A percentile compares a stretch with the other conserved stretches of the same genome.
phyloP scores from a whole-genome alignment of 1,140 invertebrate genomes.

The Bemisia tabaci region DNA sequence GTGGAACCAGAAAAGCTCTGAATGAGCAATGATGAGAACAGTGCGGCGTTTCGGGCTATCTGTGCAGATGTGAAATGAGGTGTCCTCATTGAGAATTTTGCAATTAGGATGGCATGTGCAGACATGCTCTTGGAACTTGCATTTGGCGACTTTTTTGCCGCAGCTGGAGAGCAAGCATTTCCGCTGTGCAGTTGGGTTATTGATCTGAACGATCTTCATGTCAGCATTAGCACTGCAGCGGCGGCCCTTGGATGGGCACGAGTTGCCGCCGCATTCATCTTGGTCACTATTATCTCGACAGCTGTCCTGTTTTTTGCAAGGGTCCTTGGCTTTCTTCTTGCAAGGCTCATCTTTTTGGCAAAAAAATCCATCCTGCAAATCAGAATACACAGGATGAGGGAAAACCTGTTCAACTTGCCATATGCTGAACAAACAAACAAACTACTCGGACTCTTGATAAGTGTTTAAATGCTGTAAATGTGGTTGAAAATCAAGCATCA shows the following conservation, averaged over 20 bases:
- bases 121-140: not conserved
- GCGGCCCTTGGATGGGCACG: too few species aligned
- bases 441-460: too few species aligned
- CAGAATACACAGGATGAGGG: not conserved
- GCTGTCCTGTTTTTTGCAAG: too few species aligned
- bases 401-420: too few species aligned
- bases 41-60: not conserved
- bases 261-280: too few species aligned
- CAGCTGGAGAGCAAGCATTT: not conserved
- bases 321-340: too few species aligned
- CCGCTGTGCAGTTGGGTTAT: not conserved
- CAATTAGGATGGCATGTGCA: not conserved
- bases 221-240: not conserved
- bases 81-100: not conserved
- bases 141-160: not conserved
- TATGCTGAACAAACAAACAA: too few species aligned
- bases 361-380: not conserved
- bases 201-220: not conserved
- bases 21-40: not conserved
- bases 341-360: not conserved
- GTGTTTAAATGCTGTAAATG: too few species aligned
- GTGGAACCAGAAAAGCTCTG: not conserved
- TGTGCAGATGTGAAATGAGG: not conserved
- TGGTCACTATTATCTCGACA: too few species aligned
- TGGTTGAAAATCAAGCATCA: too few species aligned